A percentile compares a stretch with the other conserved stretches of the same genome.
These are phyloP conservation scores for Cryptosula pallasiana DNA, from an alignment of 2,888 invertebrate genomes.

Conservation along the genomic window DNA sequence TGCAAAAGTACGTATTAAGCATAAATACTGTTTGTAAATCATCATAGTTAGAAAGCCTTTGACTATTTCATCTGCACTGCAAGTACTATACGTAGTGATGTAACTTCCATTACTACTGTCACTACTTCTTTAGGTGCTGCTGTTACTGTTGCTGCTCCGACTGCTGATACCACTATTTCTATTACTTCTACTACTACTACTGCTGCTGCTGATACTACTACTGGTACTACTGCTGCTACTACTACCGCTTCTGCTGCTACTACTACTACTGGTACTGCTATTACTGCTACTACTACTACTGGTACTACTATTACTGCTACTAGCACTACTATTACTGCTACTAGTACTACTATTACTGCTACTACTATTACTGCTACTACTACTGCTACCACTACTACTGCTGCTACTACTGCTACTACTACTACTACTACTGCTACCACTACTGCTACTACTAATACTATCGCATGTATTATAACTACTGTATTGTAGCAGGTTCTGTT, in stretches of 20 bases:
- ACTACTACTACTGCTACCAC: conserved; percentile 7
- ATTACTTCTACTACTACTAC: neutral
- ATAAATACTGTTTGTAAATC: too few species aligned
- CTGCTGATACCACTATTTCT: neutral
- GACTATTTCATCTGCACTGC: too few species aligned
- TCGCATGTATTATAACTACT: neutral
- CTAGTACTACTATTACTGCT: conserved; percentile 26
- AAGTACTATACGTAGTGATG: too few species aligned
- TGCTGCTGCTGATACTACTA: conserved; percentile 7
- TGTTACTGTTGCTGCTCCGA: too few species aligned
- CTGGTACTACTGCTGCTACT: conserved; percentile 25
- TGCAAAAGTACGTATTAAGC: too few species aligned
- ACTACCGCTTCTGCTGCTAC: conserved; percentile 26
- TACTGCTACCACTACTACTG: conserved; percentile 26
- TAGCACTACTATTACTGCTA: conserved; percentile 23
- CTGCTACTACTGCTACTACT: conserved; percentile 25
- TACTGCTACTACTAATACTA: conserved; percentile 15
- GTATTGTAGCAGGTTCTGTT: too few species aligned
- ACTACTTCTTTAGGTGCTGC: too few species aligned
- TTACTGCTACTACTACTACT: conserved; percentile 26
- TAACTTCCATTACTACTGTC: too few species aligned
- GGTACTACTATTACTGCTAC: conserved; percentile 23
- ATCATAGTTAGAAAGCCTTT: too few species aligned
- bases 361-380: conserved; percentile 25
- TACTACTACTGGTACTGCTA: conserved; percentile 27